phyloP scores from a whole-genome alignment of 2,888 invertebrate species.

The Lampropteryx suffumata region DNA sequence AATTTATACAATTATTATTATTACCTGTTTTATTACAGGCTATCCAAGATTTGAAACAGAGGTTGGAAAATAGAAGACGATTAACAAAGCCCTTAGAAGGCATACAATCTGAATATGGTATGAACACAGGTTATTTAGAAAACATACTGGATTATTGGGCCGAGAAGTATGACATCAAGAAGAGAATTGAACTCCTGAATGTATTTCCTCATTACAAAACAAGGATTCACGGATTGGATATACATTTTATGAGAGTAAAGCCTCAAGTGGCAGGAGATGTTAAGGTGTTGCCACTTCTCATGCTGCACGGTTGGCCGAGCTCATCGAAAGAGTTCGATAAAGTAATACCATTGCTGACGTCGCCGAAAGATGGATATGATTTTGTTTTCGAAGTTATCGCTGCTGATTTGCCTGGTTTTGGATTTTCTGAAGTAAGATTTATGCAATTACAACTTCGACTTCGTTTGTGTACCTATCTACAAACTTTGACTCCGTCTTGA shows the following conservation, averaged over 20 bases:
- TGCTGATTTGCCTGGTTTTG: constrained; percentile 87
- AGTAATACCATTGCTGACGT: constrained; percentile 86
- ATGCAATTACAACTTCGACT: no score
- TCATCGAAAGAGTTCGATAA: constrained; percentile 91
- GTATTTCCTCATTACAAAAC: constrained; percentile 89
- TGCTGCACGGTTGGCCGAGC: constrained; percentile 95
- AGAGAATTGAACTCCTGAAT: constrained; percentile 86
- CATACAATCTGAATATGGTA: constrained; percentile 91
- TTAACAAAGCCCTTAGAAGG: constrained; percentile 85
- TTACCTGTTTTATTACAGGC: constrained; percentile 51
- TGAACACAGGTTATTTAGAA: constrained; percentile 87
- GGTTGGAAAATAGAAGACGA: constrained; percentile 79
- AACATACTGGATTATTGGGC: constrained; percentile 90
- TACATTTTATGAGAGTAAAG: constrained; percentile 89
- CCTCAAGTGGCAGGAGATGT: constrained; percentile 60
- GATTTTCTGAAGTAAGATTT: constrained; percentile 84
- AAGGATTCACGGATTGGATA: constrained; percentile 86
- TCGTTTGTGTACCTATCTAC: no score
- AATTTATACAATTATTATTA: background rate
- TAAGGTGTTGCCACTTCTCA: constrained; percentile 84
- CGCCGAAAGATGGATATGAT: constrained; percentile 75
- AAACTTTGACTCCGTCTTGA: no score
- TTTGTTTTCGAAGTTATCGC: constrained; percentile 87
- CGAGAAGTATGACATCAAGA: constrained; percentile 85
- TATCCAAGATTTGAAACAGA: constrained; percentile 82